Percentiles rank a stretch among this genome's conserved stretches.
These are phyloP conservation scores for Pandemis heparana DNA, from an alignment of 2,888 invertebrate genomes.

Conservation along the genomic window DNA sequence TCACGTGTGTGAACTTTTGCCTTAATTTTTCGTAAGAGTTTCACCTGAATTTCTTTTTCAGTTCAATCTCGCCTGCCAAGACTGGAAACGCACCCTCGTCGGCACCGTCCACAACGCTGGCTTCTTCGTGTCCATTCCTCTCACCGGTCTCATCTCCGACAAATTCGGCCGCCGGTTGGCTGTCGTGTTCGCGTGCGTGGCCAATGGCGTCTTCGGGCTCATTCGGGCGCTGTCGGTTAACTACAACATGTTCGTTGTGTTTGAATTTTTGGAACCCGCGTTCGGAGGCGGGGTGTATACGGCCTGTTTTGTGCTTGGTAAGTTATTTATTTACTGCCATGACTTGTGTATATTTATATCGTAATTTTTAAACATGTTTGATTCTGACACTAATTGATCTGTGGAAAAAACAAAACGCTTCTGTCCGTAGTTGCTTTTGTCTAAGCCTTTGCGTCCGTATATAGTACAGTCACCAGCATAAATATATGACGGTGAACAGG, in stretches of 20 bases:
- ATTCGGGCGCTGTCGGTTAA: conserved; percentile 85
- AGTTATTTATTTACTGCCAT: conserved; percentile 50
- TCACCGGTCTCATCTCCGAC: conserved; percentile 90
- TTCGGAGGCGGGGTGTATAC: conserved; percentile 86
- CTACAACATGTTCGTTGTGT: conserved; percentile 85
- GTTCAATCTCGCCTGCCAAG: conserved; percentile 88
- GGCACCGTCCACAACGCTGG: conserved; percentile 91
- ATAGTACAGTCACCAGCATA: too few relatives aligned
- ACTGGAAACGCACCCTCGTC: conserved; percentile 91
- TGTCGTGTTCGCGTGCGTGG: conserved; percentile 83
- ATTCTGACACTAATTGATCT: too few relatives aligned
- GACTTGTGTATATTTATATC: too few relatives aligned
- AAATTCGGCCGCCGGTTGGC: conserved; percentile 87
- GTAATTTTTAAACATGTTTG: too few relatives aligned
- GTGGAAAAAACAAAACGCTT: too few relatives aligned
- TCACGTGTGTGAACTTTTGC: too few relatives aligned
- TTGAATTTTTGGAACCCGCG: conserved; percentile 86
- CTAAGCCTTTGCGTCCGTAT: too few relatives aligned
- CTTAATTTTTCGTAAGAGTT: too few relatives aligned
- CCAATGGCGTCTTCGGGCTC: conserved; percentile 84
- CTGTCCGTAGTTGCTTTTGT: too few relatives aligned
- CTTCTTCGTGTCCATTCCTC: conserved; percentile 89
- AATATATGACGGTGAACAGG: too few relatives aligned
- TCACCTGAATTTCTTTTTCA: conserved; percentile 62
- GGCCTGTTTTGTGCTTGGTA: conserved; percentile 87